Base-by-base conservation (phyloP, 37 sponge, comb jelly and placozoan genomes). In the Mnemiopsis leidyi region DNA sequence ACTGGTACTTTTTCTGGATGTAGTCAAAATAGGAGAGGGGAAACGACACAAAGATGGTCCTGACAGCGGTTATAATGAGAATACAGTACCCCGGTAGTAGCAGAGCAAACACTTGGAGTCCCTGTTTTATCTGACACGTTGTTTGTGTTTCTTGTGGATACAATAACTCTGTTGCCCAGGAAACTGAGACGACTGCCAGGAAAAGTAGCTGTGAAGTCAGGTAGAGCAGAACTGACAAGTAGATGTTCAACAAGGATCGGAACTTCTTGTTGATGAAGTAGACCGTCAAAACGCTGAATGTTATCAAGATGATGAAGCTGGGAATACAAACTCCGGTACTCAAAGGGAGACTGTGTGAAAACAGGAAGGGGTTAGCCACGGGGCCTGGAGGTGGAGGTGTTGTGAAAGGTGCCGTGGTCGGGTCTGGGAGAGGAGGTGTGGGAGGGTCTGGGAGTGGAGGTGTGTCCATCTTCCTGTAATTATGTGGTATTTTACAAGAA, bases 221-320 rank as follows among this genome's bases (percentile, higher is more conserved):
- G 82, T 79, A 79, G 37, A 79, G 13, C 23, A 79, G 3, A 18
- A 79, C 82, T 33, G 82, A 79, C 1, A 79, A 23, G 36, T 79
- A 79, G 21, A 79, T n/a, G 82, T 79, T 35, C 36, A 79, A 23
- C 20, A 79, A 37, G 26, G 37, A 9, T 79, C 82, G 26, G 21
- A 79, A 32, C 7, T 21, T 3, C 5, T 23, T 32, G 23, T 33
- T 33, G 33, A 79, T 32, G 36, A 69, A n/a, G 73, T 69, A 69
- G 73, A 69, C 2, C 2, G 73, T 20, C 73, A 69, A 25, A 25
- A 20, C 29, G n/a, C 28, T 28, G 73, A 25, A 28, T 16, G 21
- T 21, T n/a, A 69, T 3, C 28, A 69, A 25, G n/a, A 20, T 3
- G 3, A 69, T 25, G 29, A n/a, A 28, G 73, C 73, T 69, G 73